Conservation (phyloP, 2,797 vertebrate genomes). For the Bryconaethiops microstoma region DNA sequence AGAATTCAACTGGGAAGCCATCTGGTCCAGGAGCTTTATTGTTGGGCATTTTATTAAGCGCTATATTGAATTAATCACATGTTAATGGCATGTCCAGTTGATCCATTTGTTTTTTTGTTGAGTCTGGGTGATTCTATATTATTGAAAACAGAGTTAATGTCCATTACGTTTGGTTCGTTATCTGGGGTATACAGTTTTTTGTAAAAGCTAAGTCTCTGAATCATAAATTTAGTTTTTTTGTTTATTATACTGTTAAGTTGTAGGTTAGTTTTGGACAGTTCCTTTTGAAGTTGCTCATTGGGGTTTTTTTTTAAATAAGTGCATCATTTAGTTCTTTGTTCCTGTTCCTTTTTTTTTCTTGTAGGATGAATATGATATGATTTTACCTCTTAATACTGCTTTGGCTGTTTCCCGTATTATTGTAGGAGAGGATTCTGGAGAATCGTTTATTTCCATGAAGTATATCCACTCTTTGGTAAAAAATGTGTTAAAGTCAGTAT, state of each 20-base stretch:
- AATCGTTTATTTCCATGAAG: no score
- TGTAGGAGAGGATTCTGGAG: no score
- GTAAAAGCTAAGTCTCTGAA: neutral
- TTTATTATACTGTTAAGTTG: neutral
- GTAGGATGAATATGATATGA: no score
- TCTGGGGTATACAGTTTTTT: neutral
- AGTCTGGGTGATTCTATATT: neutral
- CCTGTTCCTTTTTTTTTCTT: no score
- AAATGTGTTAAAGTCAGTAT: no score
- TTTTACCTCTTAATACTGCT: no score
- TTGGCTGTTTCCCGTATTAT: no score
- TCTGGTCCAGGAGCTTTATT: constrained; percentile 6
- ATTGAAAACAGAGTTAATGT: neutral
- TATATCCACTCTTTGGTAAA: no score
- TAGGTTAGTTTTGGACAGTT: neutral
- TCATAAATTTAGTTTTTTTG: neutral
- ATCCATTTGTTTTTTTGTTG: neutral
- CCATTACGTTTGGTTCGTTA: no score
- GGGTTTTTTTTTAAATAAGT: neutral
- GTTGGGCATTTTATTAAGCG: neutral
- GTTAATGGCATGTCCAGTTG: neutral
- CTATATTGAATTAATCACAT: neutral
- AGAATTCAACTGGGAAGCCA: constrained; percentile 14
- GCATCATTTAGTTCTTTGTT: no score
- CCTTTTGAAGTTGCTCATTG: neutral